Conservation (phyloP, 2,113 vertebrate species). For the Globicephala melas region DNA sequence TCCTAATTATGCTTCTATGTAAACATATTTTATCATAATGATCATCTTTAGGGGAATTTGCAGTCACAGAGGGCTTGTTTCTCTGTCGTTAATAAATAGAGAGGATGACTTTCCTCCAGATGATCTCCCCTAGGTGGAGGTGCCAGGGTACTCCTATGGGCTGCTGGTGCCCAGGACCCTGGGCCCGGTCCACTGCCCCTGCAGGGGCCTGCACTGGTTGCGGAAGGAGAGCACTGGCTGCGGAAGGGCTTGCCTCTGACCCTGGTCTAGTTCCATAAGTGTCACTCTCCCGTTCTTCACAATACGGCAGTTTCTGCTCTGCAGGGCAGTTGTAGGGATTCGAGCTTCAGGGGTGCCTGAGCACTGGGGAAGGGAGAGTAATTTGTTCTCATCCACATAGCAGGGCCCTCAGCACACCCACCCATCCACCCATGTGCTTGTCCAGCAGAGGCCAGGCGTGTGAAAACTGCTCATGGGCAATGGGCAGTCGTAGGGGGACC, state of each 20-base stretch:
- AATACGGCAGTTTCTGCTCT: not conserved
- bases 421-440: accelerated
- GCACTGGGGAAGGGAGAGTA: not conserved
- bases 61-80: not conserved
- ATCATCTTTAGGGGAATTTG: conserved; percentile 31
- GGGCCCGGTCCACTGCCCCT: too few species aligned
- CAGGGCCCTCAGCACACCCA: not conserved
- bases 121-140: not conserved
- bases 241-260: not conserved
- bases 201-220: too few species aligned
- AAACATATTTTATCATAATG: conserved; percentile 63
- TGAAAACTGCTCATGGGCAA: not conserved
- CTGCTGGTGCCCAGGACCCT: too few species aligned
- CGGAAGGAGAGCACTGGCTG: not conserved
- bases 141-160: not conserved
- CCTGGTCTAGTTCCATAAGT: not conserved
- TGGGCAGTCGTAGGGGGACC: accelerated
- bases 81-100: not conserved
- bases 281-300: not conserved
- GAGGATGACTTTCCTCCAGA: not conserved
- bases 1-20: conserved; percentile 34
- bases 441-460: not conserved
- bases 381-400: not conserved
- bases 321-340: not conserved
- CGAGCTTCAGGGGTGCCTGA: not conserved